phyloP scores from a whole-genome alignment of 1,140 invertebrate genomes.

The Coelopa frigida region DNA sequence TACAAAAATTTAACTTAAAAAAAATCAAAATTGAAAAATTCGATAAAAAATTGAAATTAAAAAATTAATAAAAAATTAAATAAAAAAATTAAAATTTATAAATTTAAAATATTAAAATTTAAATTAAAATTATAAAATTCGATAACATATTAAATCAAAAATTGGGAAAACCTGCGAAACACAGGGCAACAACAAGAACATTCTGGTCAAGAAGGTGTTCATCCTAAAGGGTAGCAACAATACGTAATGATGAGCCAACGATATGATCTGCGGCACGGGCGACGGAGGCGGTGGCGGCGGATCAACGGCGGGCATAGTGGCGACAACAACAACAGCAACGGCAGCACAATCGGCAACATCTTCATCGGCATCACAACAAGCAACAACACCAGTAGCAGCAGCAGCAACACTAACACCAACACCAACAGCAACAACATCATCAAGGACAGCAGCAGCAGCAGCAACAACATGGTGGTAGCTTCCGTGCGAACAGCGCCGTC shows the following conservation, averaged over 20 bases:
- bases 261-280: constrained; percentile 44
- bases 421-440: constrained; percentile 11
- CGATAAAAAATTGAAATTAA: not conserved
- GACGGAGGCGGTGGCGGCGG: constrained; percentile 27
- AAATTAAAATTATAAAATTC: too few relatives aligned
- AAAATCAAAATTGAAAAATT: not conserved
- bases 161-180: too few relatives aligned
- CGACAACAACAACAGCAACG: constrained; percentile 20
- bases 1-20: not conserved
- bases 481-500: constrained; percentile 7
- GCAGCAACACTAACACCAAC: constrained; percentile 15
- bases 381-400: constrained; percentile 7
- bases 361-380: constrained; percentile 2
- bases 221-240: constrained; percentile 45
- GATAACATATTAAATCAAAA: constrained; percentile 14
- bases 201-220: constrained; percentile 46
- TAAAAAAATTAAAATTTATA: constrained; percentile 1
- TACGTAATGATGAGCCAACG: constrained; percentile 46
- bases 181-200: constrained; percentile 45
- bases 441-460: constrained; percentile 20
- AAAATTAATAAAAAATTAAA: not conserved
- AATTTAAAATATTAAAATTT: not conserved
- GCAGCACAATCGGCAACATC: constrained; percentile 14
- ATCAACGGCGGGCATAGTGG: constrained; percentile 26
- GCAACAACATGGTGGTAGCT: constrained; percentile 16